Evolutionary conservation across 2,888 invertebrate species (phyloP), one percentile per base, ranked within the genome.

Genomic region (Cyaniris semiargus): DNA sequence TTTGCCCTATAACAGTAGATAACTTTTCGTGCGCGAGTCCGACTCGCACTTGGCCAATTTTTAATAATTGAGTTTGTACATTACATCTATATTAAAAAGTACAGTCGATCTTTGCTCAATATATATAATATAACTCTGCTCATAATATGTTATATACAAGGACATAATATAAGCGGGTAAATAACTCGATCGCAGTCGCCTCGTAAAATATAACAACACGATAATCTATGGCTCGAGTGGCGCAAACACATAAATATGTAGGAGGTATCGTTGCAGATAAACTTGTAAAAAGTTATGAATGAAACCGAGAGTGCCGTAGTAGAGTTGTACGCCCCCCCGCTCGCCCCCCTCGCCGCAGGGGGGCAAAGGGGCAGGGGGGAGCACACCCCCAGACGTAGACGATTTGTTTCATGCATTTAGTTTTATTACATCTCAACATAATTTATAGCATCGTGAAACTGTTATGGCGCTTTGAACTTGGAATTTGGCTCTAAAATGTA

Each of bases 231-330:
- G 2, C 80, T 80, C 84, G 87, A 89, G 88, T 31, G 66, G 66
- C 87, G 88, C 91, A 92, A 92, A 93, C 90, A 92, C 90, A 93
- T 93, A 93, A 93, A 93, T 93, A 93, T 93, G 92, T 91, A 92
- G 89, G 87, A 92, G 91, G 91, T 91, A 92, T 92, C 89, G 89
- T 87, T 87, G 84, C 92, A 93, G 93, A 93, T 93, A 93, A 94
- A 93, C 92, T 94, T 93, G 92, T 92, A 94, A 94, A 94, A 94
- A 94, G 94, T 94, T 94, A 94, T 94, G 94, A 94, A 94, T 94
- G 94, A 94, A 94, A 93, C 89, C 87, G 93, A 94, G 93, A 93
- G 94, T 92, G 91, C 84, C 91, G 93, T 93, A 93, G 93, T 94
- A 90, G 89, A 91, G 91, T 92, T 91, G 92, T 92, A 91, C 89